phyloP scores from a whole-genome alignment of 2,888 invertebrate species.

The Troides aeacus region DNA sequence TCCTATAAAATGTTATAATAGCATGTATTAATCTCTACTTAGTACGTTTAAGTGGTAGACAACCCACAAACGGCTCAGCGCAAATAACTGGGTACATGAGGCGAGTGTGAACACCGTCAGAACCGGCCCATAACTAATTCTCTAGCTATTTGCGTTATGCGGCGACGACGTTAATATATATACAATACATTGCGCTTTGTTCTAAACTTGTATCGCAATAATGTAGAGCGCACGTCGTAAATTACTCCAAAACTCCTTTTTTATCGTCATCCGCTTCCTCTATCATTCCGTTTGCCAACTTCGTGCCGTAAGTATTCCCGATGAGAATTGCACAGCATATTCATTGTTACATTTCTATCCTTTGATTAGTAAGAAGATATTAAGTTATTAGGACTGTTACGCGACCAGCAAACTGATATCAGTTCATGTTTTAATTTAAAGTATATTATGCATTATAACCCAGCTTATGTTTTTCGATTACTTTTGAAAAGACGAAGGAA shows the following conservation, averaged over 20 bases:
- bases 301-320: constrained; percentile 11
- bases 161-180: not conserved
- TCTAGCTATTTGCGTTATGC: constrained; percentile 19
- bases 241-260: constrained; percentile 20
- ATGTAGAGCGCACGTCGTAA: constrained; percentile 7
- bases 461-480: not conserved
- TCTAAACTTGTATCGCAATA: constrained; percentile 20
- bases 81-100: constrained; percentile 15
- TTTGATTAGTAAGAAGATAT: not conserved
- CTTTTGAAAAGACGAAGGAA: not conserved
- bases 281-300: constrained; percentile 24
- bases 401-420: too few species aligned
- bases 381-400: not conserved
- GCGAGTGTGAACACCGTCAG: not conserved
- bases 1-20: not conserved
- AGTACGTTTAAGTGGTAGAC: not conserved
- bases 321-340: constrained; percentile 8
- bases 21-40: not conserved
- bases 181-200: constrained; percentile 15
- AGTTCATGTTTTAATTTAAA: not conserved
- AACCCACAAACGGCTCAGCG: constrained; percentile 3
- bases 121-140: constrained; percentile 22
- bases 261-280: constrained; percentile 23
- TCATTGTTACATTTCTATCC: constrained; percentile 6
- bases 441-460: not conserved